phyloP scores from a whole-genome alignment of 2,888 invertebrate genomes.

The Amblyjoppa proteus region DNA sequence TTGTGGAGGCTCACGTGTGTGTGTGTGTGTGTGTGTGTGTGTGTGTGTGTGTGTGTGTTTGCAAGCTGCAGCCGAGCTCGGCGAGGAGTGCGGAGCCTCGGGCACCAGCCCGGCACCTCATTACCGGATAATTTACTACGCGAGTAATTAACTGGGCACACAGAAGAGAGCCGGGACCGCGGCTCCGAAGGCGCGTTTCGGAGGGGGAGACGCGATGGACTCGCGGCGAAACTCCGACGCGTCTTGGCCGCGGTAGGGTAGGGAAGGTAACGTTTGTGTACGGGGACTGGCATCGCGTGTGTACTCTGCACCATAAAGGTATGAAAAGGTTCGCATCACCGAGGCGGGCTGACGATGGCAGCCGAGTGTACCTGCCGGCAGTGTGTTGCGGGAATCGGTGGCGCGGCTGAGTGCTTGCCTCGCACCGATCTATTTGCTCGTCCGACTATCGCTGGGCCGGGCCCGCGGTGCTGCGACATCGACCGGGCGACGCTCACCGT shows the following conservation, averaged over 20 bases:
- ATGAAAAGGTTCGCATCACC: conserved; percentile 52
- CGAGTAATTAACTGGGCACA: conserved; percentile 84
- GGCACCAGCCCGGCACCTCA: conserved; percentile 84
- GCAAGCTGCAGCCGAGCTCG: conserved; percentile 9
- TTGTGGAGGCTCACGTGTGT: conserved; percentile 52
- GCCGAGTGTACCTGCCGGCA: conserved; percentile 68
- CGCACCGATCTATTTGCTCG: conserved; percentile 79
- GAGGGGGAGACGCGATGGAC: conserved; percentile 9
- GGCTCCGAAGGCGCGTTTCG: conserved; percentile 51
- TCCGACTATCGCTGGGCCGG: conserved; percentile 59
- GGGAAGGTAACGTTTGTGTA: conserved; percentile 16
- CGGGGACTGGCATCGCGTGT: conserved; percentile 55
- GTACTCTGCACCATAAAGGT: conserved; percentile 55
- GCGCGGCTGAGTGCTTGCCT: conserved; percentile 64
- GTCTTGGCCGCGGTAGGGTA: conserved; percentile 10
- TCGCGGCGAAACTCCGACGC: conserved; percentile 28
- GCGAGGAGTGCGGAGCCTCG: conserved; percentile 71
- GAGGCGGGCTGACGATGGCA: conserved; percentile 48
- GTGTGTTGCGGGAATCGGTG: conserved; percentile 76
- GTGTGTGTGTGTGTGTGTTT: neutral
- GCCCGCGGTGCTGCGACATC: neutral
- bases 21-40: conserved; percentile 48
- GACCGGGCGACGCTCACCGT: neutral
- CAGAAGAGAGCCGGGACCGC: conserved; percentile 77
- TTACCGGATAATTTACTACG: conserved; percentile 84